phyloP scores from a whole-genome alignment of 2,797 vertebrate species.

The Spinibarbus caldwelli region DNA sequence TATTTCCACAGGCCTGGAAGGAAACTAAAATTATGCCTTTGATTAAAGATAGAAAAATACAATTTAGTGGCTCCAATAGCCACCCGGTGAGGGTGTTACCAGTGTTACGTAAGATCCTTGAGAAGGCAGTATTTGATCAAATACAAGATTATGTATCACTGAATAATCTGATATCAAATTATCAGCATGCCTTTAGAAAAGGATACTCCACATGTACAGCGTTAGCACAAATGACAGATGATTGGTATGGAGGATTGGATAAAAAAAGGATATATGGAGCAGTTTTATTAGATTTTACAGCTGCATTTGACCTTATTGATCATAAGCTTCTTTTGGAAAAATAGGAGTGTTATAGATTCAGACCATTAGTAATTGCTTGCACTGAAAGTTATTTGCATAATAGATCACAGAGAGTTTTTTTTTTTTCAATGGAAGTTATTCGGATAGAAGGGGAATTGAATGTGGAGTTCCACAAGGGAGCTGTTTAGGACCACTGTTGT shows the following conservation, averaged over 20 bases:
- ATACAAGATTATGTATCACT: neutral
- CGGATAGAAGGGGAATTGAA: neutral
- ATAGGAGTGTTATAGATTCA: no score
- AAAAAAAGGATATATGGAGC: neutral
- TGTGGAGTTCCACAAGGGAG: conserved; percentile 9
- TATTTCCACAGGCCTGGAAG: no score
- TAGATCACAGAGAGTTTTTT: no score
- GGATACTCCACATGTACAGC: neutral
- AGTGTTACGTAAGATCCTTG: neutral
- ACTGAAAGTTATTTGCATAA: no score
- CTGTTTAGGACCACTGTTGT: no score
- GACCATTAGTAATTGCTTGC: no score
- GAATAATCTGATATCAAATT: conserved; percentile 1
- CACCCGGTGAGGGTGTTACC: no score
- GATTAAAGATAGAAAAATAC: no score
- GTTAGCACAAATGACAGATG: neutral
- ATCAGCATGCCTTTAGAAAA: neutral
- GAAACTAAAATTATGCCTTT: no score
- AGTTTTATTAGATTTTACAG: neutral
- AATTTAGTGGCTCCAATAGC: no score
- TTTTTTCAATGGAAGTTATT: no score
- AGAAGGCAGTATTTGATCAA: neutral
- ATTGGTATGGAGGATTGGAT: neutral
- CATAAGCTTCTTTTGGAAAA: neutral
- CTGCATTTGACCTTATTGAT: conserved; percentile 8